Conservation (phyloP, 1,140 invertebrate genomes). For the Drosophila lacteicornis region DNA sequence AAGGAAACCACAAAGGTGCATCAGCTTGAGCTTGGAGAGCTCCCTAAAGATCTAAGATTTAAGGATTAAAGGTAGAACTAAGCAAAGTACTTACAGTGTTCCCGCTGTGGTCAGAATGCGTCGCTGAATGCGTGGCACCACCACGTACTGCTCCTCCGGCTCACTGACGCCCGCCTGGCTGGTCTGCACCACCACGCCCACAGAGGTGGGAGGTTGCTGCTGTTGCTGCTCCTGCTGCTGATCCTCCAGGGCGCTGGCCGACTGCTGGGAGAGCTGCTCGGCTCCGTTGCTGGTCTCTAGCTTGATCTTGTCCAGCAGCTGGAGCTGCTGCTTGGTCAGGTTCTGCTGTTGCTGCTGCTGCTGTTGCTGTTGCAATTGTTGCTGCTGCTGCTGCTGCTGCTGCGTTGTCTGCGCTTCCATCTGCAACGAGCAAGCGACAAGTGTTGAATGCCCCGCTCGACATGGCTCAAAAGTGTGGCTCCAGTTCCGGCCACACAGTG, state of each 20-base stretch:
- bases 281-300: constrained; percentile 67
- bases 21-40: not conserved
- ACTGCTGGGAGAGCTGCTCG: constrained; percentile 47
- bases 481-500: constrained; percentile 76
- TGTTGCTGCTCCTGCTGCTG: constrained; percentile 67
- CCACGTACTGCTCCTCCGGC: constrained; percentile 62
- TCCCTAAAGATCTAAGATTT: not conserved
- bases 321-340: constrained; percentile 68
- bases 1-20: too few species aligned
- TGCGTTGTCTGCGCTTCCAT: constrained; percentile 78
- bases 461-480: constrained; percentile 73
- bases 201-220: constrained; percentile 37
- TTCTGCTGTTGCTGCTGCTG: constrained; percentile 65
- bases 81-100: constrained; percentile 68
- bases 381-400: constrained; percentile 73
- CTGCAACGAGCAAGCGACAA: constrained; percentile 76
- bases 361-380: constrained; percentile 58
- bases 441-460: constrained; percentile 66
- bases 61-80: not conserved
- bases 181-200: constrained; percentile 60
- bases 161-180: constrained; percentile 59
- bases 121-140: constrained; percentile 58
- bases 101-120: constrained; percentile 79
- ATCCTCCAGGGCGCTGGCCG: constrained; percentile 50
- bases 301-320: constrained; percentile 77